These are phyloP conservation scores for Sciaenops ocellatus DNA, from an alignment of 2,797 vertebrate species.

Conservation along the genomic window DNA sequence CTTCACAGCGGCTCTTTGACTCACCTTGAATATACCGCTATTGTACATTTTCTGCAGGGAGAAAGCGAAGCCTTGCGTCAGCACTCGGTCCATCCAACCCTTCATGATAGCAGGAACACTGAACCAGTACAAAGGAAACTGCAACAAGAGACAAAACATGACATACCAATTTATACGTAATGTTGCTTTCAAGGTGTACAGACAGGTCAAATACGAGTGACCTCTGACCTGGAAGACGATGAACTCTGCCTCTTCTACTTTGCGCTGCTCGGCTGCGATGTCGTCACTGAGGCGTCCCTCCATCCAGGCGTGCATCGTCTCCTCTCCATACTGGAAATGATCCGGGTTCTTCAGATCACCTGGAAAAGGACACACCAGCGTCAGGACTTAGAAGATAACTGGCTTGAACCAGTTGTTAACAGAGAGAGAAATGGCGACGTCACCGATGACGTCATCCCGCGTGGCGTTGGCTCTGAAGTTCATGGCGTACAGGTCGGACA, in stretches of 20 bases:
- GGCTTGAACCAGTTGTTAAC: background rate
- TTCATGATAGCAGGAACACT: constrained; percentile 93
- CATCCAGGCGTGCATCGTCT: constrained; percentile 84
- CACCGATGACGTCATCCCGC: constrained; percentile 87
- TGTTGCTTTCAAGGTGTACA: background rate
- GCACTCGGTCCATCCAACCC: constrained; percentile 93
- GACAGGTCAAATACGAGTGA: background rate
- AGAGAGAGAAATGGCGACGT: background rate
- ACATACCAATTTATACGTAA: no score
- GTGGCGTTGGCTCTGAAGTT: constrained; percentile 88
- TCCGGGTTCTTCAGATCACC: constrained; percentile 83
- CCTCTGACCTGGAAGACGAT: constrained; percentile 91
- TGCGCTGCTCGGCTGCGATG: constrained; percentile 88
- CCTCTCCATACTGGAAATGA: constrained; percentile 86
- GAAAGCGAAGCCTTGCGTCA: constrained; percentile 91
- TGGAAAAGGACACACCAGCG: constrained; percentile 27
- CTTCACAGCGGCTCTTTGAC: constrained; percentile 7
- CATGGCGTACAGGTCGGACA: constrained; percentile 92
- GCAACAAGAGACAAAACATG: background rate
- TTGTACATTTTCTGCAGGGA: constrained; percentile 83
- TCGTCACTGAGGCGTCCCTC: constrained; percentile 84
- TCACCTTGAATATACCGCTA: constrained; percentile 88
- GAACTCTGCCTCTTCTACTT: constrained; percentile 89
- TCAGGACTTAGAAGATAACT: background rate
- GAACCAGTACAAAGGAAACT: constrained; percentile 96